Base-by-base conservation (phyloP, 2,113 vertebrate species). In the Hippocampus abdominalis region DNA sequence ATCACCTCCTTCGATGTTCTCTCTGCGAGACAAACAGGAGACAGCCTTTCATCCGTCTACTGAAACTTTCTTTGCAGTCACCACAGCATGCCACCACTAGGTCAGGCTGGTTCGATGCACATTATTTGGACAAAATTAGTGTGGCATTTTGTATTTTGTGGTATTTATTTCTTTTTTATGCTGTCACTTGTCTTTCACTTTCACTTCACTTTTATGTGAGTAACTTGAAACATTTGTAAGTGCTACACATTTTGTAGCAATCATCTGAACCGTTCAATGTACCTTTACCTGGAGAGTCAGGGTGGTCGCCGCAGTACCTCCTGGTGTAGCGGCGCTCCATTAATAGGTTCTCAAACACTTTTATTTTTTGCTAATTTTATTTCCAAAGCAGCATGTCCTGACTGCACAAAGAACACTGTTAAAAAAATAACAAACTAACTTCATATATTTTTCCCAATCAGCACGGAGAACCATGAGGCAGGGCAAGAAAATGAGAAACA, bases 1-100 rank as follows among this genome's bases (percentile, higher is more conserved):
- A 94, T 96, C 83, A 98, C 94, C 84, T 99, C 97, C 84, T 95
- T 98, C 74, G 89, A 94, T n/a, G 92, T 95, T 93, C 96, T 98
- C 92, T 98, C 97, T 98, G 89, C 61, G 86, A 23, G 64, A 36
- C 20, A 53, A 36, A 3, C 11, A 64, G 61, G 8, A n/a, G 59
- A 61, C 59, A 36, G 61, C 21, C 7, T 10, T 11, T 42, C 4
- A n/a, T 42, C 1, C 39, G n/a, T 40, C 10, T 42, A 36, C 15
- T 61, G 25, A 7, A 16, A 60, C 29, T 57, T 57, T 13, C 56
- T 57, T 23, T 27, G 12, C 23, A 25, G 23, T 57, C 54, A 23
- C 23, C 54, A 57, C 23, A 25, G 15, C 25, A 29, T 59, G 56
- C 7, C 25, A 12, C 7, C 25, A 12, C 12, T 16, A 10, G 1